Evolutionary conservation across 2,113 vertebrate species (phyloP).

Genomic region (Calyptommatus sinebrachiatus): DNA sequence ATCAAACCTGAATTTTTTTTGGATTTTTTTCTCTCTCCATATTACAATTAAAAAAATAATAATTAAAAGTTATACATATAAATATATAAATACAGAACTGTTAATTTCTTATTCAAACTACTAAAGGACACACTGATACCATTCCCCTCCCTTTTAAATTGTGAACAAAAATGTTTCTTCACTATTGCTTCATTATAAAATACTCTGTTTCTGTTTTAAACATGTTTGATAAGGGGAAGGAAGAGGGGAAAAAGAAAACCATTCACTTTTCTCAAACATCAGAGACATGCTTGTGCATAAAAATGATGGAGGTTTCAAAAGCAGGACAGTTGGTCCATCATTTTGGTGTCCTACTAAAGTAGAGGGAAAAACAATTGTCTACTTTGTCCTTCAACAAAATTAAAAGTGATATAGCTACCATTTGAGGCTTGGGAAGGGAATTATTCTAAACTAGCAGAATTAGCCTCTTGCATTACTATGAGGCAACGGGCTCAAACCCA

Average conservation of each 20-base stretch:
- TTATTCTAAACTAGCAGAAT: no score
- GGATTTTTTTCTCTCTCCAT: slow-evolving; percentile 38
- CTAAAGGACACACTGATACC: slow-evolving; percentile 7
- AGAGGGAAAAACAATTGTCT: no score
- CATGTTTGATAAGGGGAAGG: slow-evolving; percentile 14
- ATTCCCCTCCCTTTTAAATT: slow-evolving; percentile 14
- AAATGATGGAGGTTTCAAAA: slow-evolving; percentile 10
- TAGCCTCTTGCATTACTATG: no score
- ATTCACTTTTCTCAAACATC: slow-evolving; percentile 9
- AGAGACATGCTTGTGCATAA: slow-evolving; percentile 11
- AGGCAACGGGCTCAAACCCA: no score
- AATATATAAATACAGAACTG: slow-evolving; percentile 31
- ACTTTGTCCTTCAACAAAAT: neutral
- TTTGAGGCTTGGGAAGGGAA: no score
- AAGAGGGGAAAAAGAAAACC: neutral
- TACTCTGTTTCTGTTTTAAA: slow-evolving; percentile 37
- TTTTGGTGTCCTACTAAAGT: neutral
- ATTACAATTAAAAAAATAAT: slow-evolving; percentile 15
- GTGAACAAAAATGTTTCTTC: slow-evolving; percentile 18
- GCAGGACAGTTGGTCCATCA: neutral
- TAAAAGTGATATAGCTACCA: neutral
- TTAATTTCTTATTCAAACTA: slow-evolving; percentile 8
- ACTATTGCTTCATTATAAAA: slow-evolving; percentile 43
- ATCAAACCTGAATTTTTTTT: slow-evolving; percentile 41
- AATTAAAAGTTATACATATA: slow-evolving; percentile 21